Evolutionary conservation across 2,113 vertebrate genomes (phyloP).

Genomic region (Casuarius casuarius): DNA sequence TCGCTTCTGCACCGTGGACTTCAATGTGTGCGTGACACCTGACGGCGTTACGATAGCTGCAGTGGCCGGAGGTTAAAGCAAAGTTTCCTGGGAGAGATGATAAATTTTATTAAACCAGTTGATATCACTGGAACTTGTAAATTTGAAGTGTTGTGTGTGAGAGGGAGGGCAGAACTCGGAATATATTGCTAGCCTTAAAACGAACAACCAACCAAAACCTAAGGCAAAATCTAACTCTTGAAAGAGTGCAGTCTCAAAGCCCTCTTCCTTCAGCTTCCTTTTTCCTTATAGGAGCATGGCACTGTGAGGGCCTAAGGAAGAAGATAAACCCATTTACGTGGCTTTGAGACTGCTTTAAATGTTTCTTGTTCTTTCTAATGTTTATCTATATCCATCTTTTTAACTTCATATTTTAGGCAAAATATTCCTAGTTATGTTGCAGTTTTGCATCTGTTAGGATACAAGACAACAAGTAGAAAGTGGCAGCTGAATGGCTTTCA

Average conservation of each 20-base stretch:
- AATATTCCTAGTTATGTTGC: not conserved
- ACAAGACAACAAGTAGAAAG: not conserved
- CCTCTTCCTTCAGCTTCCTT: not conserved
- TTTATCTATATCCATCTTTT: not conserved
- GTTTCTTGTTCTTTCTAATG: not conserved
- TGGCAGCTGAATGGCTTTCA: not conserved
- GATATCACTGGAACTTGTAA: not conserved
- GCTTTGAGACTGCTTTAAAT: not conserved
- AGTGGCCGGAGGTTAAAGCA: not conserved
- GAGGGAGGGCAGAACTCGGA: conserved; percentile 27
- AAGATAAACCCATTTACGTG: not conserved
- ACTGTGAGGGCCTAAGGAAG: not conserved
- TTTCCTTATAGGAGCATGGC: not conserved
- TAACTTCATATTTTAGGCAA: not conserved
- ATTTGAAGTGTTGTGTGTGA: not conserved
- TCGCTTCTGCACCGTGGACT: not conserved
- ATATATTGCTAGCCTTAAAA: not conserved
- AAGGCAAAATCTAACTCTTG: not conserved
- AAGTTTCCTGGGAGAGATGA: not conserved
- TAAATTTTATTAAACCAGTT: not conserved
- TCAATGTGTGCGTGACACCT: not conserved
- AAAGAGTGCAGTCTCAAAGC: not conserved
- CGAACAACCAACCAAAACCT: not conserved
- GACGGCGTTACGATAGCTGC: not conserved
- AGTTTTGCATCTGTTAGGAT: not conserved